Evolutionary conservation across 2,113 vertebrate species (phyloP), one percentile per base, ranked within the genome.

Genomic region (Stictonetta naevosa): DNA sequence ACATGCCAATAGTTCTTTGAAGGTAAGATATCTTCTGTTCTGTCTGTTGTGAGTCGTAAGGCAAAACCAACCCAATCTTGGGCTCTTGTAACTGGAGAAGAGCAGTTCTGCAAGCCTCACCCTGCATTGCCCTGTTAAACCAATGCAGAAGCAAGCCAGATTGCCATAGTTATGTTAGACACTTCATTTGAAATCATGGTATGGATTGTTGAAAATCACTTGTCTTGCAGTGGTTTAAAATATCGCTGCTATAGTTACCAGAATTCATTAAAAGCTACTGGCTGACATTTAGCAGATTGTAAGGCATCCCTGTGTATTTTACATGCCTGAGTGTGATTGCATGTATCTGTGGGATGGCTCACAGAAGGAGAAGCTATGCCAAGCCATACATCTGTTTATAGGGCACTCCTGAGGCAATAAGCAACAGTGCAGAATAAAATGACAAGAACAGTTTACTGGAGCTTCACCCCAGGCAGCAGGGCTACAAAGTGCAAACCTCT

Each of bases 21-120:
- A 98, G 98, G 98, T 98, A 98, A 98, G 98, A 96, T n/a, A 36
- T 97, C 92, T 97, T 98, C 93, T 96, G 86, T 98, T 98, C 96
- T 98, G 93, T 98, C 82, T 98, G 95, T 97, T 96, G 95, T 98
- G 96, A 95, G 97, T 96, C 44, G 12, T 92, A 69, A 93, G 88
- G 96, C 93, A 93, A 97, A 93, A 28, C 52, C 74, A 53, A 46
- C 28, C 88, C 95, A 87, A 34, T 44, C 36, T 44, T 44, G 93
- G 92, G 93, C 95, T 95, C 93, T 42, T 89, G 88, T 69, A 83
- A 48, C 85, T 91, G 94, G 89, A 75, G 59, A 33, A 52, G 53
- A 90, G 90, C 81, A 69, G 82, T 60, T 25, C 34, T 67, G 62
- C 18, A 3, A 68, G 72, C 40, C 80, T 87, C 52, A 79, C 56